phyloP scores from a whole-genome alignment of 2,888 invertebrate species.

The Malachius bipustulatus region DNA sequence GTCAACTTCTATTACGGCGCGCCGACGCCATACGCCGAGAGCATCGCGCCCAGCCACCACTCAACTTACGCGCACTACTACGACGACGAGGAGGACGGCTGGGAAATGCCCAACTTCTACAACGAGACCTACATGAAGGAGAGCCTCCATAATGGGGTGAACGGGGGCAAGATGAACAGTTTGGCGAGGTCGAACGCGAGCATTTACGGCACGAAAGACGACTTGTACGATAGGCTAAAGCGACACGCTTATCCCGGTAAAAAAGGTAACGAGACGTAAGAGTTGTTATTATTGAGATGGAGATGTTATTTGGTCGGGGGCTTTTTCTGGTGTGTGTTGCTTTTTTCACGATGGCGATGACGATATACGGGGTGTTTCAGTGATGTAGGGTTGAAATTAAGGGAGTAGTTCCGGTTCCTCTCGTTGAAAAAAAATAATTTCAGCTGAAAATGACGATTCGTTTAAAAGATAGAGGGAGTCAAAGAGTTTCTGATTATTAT shows the following conservation, averaged over 20 bases:
- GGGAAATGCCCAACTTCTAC: conserved; percentile 97
- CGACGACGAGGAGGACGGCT: conserved; percentile 90
- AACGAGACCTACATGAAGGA: conserved; percentile 95
- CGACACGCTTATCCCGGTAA: conserved; percentile 90
- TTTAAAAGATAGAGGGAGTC: too few species aligned
- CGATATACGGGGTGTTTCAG: too few species aligned
- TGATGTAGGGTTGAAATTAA: too few species aligned
- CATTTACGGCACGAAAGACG: conserved; percentile 90
- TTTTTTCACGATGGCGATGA: too few species aligned
- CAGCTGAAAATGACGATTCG: too few species aligned
- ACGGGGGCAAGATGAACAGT: conserved; percentile 82
- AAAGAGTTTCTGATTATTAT: too few species aligned
- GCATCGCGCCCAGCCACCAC: conserved; percentile 89
- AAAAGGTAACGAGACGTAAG: conserved; percentile 58
- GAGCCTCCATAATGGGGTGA: conserved; percentile 75
- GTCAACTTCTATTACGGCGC: conserved; percentile 95
- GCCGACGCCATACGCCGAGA: conserved; percentile 88
- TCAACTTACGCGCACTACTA: conserved; percentile 93
- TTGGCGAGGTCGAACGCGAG: conserved; percentile 86
- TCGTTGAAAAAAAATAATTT: too few species aligned
- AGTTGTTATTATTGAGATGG: too few species aligned
- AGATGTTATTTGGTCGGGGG: too few species aligned
- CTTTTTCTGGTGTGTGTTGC: too few species aligned
- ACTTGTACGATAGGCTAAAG: conserved; percentile 88
- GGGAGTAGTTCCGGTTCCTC: too few species aligned